These are phyloP conservation scores for Heterotis niloticus DNA, from an alignment of 2,113 vertebrate species.

Conservation along the genomic window DNA sequence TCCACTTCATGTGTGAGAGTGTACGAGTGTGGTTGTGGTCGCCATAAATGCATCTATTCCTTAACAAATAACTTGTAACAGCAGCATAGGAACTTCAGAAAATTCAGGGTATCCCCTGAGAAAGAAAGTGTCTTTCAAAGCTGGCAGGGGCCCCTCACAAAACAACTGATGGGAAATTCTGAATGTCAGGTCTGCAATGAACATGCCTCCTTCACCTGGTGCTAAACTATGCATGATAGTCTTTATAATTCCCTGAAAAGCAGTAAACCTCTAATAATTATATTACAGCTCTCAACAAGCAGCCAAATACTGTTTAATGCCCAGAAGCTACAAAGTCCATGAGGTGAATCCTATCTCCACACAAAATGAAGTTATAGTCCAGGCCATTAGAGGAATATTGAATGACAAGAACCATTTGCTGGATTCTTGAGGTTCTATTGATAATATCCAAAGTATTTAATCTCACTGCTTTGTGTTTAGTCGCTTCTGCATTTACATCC, in stretches of 20 bases:
- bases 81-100: too few relatives aligned
- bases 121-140: too few relatives aligned
- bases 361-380: too few relatives aligned
- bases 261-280: slow-evolving; percentile 9
- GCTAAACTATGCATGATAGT: slow-evolving; percentile 55
- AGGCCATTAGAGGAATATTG: too few relatives aligned
- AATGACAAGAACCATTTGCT: too few relatives aligned
- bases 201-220: slow-evolving; percentile 44
- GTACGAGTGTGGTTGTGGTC: background rate
- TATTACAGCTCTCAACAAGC: background rate
- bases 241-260: slow-evolving; percentile 43
- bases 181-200: slow-evolving; percentile 43
- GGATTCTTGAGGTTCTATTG: too few relatives aligned
- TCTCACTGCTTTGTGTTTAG: background rate
- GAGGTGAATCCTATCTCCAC: too few relatives aligned
- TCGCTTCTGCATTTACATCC: slow-evolving; percentile 14
- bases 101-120: too few relatives aligned
- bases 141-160: slow-evolving; percentile 8
- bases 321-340: too few relatives aligned
- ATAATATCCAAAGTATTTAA: background rate
- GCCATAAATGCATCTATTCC: too few relatives aligned
- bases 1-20: background rate
- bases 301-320: background rate
- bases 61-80: too few relatives aligned
- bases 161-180: slow-evolving; percentile 50